Base-by-base conservation (phyloP, 2,888 invertebrate genomes). In the Oscheius sp. region DNA sequence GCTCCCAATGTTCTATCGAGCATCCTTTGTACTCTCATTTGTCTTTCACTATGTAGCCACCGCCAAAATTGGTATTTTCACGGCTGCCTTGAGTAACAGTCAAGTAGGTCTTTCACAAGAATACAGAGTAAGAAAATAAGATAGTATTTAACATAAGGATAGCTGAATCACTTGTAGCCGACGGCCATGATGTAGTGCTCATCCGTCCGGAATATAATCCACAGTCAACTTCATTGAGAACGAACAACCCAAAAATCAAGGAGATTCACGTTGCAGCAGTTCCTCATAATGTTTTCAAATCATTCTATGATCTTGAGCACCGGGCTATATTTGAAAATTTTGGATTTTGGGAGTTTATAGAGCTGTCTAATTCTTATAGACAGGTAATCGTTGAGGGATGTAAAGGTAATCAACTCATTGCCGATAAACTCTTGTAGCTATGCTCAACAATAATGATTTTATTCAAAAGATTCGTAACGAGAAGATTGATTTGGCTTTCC, bases 101-200 rank as follows among this genome's bases (percentile, higher is more conserved):
- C 62, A 62, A 49, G 62, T 62, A n/a, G 2, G 62, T 17, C 26
- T 6, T 8, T 20, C 9, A 24, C n/a, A 3, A 24, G 9, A 2
- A 30, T 4, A 54, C 5, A 54, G 30, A 28, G 32, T 14, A 36
- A 6, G 6, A 24, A 5, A 33, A 28, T 9, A 6, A 67, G 67
- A 57, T 57, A 17, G 26, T 67, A 30, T 67, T 59, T 51, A 67
- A 67, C 26, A 68, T 59, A 14, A 20, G 59, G 38, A n/a, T 68
- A n/a, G 68, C 68, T 4, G 54, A 59, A 32, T 41, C 49, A 5
- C 45, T 68, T 2, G 54, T 44, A 5, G 28, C 30, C 3, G 68
- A 20, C 17, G 68, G 68, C 14, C 68, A 68, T 24, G 54, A 68
- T 5, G 63, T 68, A 26, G 54, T 68, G 1, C 12, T 68, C 8